A percentile compares a stretch with the other conserved stretches of the same genome.
These are phyloP conservation scores for Agelastica alni DNA, from an alignment of 2,888 invertebrate species.

Conservation along the genomic window DNA sequence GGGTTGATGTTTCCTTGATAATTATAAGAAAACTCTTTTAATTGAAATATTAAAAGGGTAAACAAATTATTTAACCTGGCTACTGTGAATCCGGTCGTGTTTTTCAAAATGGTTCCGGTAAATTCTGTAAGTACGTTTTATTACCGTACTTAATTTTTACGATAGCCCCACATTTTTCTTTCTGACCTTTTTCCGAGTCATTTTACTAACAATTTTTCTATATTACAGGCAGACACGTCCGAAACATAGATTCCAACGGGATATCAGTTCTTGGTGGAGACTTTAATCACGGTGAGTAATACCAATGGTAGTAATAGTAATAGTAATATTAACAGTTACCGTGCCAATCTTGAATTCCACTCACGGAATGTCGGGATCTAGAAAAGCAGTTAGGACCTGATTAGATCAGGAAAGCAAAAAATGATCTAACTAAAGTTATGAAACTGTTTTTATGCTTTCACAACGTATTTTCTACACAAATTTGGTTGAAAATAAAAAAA, in stretches of 20 bases:
- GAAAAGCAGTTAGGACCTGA: background rate
- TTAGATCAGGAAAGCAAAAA: background rate
- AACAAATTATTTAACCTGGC: too few species aligned
- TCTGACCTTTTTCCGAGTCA: background rate
- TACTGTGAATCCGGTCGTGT: too few species aligned
- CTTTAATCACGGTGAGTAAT: slow-evolving; percentile 57
- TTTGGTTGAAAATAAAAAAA: too few species aligned
- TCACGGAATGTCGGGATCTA: background rate
- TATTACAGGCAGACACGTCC: slow-evolving; percentile 54
- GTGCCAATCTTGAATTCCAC: slow-evolving; percentile 5
- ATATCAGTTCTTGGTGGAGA: slow-evolving; percentile 54
- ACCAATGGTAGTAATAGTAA: slow-evolving; percentile 33
- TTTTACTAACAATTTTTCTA: slow-evolving; percentile 26
- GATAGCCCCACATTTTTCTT: slow-evolving; percentile 3
- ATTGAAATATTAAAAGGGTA: too few species aligned
- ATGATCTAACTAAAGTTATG: too few species aligned
- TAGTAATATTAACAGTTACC: slow-evolving; percentile 42
- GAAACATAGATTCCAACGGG: slow-evolving; percentile 56
- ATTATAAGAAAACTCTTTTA: too few species aligned
- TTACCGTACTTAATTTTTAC: slow-evolving; percentile 21
- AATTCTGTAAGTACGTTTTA: background rate
- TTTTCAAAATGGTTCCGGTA: too few species aligned
- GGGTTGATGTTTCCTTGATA: too few species aligned
- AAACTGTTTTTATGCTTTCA: too few species aligned
- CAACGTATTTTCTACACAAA: too few species aligned